These are phyloP conservation scores for Callimorpha dominula DNA, from an alignment of 2,888 invertebrate genomes.

Conservation along the genomic window DNA sequence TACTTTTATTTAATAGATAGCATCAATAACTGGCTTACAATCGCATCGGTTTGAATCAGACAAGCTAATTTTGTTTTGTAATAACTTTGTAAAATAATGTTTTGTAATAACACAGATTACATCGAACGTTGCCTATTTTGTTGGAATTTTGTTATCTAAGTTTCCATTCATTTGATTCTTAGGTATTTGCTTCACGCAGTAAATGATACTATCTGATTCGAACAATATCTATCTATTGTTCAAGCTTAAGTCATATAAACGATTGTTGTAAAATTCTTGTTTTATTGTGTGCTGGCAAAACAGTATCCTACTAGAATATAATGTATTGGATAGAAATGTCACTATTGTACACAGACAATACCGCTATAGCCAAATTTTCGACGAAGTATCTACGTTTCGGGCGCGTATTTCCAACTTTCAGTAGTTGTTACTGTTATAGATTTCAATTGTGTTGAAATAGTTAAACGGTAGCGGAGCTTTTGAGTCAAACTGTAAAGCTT, in stretches of 20 bases:
- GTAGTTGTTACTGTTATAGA: not conserved
- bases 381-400: not conserved
- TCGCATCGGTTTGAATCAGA: constrained; percentile 42
- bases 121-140: constrained; percentile 40
- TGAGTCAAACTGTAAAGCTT: not conserved
- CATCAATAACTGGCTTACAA: constrained; percentile 31
- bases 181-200: constrained; percentile 46
- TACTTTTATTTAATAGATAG: not conserved
- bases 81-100: constrained; percentile 27
- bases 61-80: constrained; percentile 39
- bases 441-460: not conserved
- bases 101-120: constrained; percentile 48
- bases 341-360: not conserved
- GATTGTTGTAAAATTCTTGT: constrained; percentile 7
- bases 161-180: constrained; percentile 46
- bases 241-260: constrained; percentile 25
- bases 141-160: constrained; percentile 47
- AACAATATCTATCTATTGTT: constrained; percentile 32
- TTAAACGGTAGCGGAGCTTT: not conserved
- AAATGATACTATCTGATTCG: constrained; percentile 42
- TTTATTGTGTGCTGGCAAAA: not conserved
- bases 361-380: not conserved
- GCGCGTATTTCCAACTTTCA: not conserved
- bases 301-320: not conserved
- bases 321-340: not conserved